Evolutionary conservation across 2,888 invertebrate genomes (phyloP).

Genomic region (Adelognathus sp.): DNA sequence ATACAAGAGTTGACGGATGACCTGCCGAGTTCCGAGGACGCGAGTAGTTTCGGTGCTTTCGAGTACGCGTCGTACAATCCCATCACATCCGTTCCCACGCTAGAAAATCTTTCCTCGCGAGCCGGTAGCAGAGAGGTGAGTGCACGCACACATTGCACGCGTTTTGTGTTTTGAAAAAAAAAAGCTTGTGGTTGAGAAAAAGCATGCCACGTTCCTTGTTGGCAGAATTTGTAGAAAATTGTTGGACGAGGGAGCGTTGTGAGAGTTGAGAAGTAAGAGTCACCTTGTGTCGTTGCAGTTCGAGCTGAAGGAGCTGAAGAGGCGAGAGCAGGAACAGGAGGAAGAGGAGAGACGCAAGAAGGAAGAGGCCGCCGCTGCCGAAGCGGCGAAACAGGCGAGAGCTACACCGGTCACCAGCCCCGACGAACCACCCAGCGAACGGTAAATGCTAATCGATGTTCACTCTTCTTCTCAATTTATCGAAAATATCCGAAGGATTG

Average conservation of each 20-base stretch:
- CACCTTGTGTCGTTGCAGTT: conserved; percentile 85
- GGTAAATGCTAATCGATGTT: conserved; percentile 65
- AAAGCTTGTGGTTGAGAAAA: background rate
- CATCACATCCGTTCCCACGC: conserved; percentile 34
- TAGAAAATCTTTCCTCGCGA: conserved; percentile 37
- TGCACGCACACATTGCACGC: conserved; percentile 26
- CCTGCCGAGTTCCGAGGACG: background rate
- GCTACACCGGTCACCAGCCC: conserved; percentile 80
- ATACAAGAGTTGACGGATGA: conserved; percentile 57
- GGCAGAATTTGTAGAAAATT: background rate
- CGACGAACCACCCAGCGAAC: conserved; percentile 79
- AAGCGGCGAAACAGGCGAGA: conserved; percentile 86
- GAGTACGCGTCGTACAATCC: conserved; percentile 14
- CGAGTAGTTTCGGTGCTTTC: background rate
- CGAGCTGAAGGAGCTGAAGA: conserved; percentile 97
- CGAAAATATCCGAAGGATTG: background rate
- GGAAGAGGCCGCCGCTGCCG: conserved; percentile 92
- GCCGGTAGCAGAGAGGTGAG: conserved; percentile 19
- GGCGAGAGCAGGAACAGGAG: conserved; percentile 88
- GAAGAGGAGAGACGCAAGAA: conserved; percentile 84
- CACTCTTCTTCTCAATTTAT: background rate
- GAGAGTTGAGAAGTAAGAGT: background rate
- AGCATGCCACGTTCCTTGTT: background rate
- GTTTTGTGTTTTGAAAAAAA: conserved; percentile 10
- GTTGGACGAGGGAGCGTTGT: background rate